phyloP scores from a whole-genome alignment of 2,113 vertebrate genomes.

The Thalassoma bifasciatum region DNA sequence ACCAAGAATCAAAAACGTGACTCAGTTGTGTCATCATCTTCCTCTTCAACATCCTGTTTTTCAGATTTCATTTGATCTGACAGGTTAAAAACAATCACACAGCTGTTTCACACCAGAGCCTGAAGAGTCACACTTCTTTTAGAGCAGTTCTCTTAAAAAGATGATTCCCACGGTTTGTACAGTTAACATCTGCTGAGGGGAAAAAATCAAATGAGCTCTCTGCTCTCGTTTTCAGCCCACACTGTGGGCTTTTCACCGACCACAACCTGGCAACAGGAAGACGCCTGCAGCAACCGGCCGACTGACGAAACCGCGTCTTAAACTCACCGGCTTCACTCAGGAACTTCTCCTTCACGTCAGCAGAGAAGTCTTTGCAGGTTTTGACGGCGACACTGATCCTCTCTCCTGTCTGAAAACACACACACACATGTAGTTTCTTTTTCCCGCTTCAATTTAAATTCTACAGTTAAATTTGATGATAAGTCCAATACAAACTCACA shows the following conservation, averaged over 20 bases:
- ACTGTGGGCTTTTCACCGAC: neutral
- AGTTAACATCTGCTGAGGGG: neutral
- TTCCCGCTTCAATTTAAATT: too few relatives aligned
- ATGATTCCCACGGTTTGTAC: too few relatives aligned
- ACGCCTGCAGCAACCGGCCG: neutral
- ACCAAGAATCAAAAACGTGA: too few relatives aligned
- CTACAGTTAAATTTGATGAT: too few relatives aligned
- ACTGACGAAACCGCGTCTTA: neutral
- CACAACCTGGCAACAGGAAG: constrained; percentile 58
- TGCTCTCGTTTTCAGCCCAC: neutral
- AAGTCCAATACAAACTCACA: constrained; percentile 77
- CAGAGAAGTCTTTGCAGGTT: constrained; percentile 92
- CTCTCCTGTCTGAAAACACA: constrained; percentile 84
- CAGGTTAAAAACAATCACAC: too few relatives aligned
- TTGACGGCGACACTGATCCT: constrained; percentile 89
- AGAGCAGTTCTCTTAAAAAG: too few relatives aligned
- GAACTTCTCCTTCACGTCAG: constrained; percentile 93
- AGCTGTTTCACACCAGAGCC: too few relatives aligned
- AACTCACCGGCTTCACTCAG: constrained; percentile 92
- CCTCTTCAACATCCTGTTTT: too few relatives aligned
- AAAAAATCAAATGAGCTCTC: neutral
- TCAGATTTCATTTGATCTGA: too few relatives aligned
- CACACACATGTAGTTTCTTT: neutral
- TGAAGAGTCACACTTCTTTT: too few relatives aligned
- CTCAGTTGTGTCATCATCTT: too few relatives aligned